These are phyloP conservation scores for Agonopterix subpropinquella DNA, from an alignment of 2,888 invertebrate species.

Conservation along the genomic window DNA sequence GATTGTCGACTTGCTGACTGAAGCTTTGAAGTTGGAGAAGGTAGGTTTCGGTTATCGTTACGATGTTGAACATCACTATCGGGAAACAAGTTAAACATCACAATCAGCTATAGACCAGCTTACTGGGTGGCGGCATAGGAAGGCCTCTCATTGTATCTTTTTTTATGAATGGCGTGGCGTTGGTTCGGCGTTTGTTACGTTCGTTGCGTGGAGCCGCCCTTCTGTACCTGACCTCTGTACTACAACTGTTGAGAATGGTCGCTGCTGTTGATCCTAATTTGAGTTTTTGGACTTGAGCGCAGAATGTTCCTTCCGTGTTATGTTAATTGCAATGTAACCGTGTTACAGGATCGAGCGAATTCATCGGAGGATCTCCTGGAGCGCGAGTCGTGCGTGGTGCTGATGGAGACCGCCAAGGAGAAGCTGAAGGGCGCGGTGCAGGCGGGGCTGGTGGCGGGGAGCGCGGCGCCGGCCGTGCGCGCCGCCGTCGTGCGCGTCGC, in stretches of 20 bases:
- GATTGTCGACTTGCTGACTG: slow-evolving; percentile 84
- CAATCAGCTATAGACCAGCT: too few species aligned
- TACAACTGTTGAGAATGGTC: not conserved
- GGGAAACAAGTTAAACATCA: too few species aligned
- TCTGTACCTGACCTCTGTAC: too few species aligned
- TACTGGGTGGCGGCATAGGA: too few species aligned
- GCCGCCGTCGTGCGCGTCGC: slow-evolving; percentile 86
- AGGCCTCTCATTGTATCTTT: too few species aligned
- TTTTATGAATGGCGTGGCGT: too few species aligned
- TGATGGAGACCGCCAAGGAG: slow-evolving; percentile 90
- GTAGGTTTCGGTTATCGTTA: slow-evolving; percentile 21
- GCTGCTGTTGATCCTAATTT: not conserved
- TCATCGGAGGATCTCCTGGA: slow-evolving; percentile 84
- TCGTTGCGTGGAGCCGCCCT: too few species aligned
- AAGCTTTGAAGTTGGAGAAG: slow-evolving; percentile 87
- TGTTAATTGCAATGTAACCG: not conserved
- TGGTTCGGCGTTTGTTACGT: too few species aligned
- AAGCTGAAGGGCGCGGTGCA: slow-evolving; percentile 87
- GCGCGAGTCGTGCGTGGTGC: slow-evolving; percentile 82
- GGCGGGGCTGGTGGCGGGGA: slow-evolving; percentile 77
- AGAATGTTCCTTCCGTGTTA: too few species aligned
- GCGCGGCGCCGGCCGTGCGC: slow-evolving; percentile 82
- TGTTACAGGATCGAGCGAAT: slow-evolving; percentile 75
- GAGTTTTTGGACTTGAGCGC: too few species aligned
- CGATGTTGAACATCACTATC: too few species aligned